These are phyloP conservation scores for Sus cebifrons DNA, from an alignment of 2,797 vertebrate species.

Conservation along the genomic window DNA sequence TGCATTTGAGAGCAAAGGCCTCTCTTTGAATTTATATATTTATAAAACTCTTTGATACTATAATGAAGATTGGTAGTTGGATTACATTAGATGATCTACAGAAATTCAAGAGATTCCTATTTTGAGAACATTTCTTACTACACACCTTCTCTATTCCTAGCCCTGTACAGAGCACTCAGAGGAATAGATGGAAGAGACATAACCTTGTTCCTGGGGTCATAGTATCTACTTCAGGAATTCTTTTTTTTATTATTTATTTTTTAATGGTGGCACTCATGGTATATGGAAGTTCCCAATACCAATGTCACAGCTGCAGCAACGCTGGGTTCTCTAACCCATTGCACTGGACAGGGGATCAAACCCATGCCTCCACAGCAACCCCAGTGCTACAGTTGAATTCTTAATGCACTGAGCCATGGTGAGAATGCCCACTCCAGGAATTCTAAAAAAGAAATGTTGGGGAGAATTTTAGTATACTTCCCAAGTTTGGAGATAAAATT, in stretches of 20 bases:
- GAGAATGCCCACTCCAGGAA: neutral
- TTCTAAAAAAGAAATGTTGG: neutral
- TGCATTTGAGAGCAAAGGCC: neutral
- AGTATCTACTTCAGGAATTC: neutral
- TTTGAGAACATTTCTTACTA: neutral
- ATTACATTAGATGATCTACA: neutral
- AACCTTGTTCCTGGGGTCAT: neutral
- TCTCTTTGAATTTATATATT: neutral
- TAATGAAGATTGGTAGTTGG: neutral
- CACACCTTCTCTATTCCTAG: neutral
- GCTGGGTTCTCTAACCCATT: too few species aligned
- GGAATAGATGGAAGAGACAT: neutral
- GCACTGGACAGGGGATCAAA: too few species aligned
- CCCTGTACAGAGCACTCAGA: neutral
- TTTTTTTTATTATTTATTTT: too few species aligned
- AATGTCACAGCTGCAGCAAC: too few species aligned
- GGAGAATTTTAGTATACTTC: neutral
- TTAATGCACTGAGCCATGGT: too few species aligned
- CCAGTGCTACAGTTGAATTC: too few species aligned
- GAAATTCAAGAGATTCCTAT: neutral
- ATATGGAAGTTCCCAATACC: too few species aligned
- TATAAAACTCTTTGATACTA: neutral
- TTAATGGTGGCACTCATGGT: too few species aligned
- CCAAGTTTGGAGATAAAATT: slow-evolving; percentile 7
- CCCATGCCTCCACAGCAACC: too few species aligned